Conservation (phyloP, 2,888 invertebrate species). For the Meandrusa payeni region DNA sequence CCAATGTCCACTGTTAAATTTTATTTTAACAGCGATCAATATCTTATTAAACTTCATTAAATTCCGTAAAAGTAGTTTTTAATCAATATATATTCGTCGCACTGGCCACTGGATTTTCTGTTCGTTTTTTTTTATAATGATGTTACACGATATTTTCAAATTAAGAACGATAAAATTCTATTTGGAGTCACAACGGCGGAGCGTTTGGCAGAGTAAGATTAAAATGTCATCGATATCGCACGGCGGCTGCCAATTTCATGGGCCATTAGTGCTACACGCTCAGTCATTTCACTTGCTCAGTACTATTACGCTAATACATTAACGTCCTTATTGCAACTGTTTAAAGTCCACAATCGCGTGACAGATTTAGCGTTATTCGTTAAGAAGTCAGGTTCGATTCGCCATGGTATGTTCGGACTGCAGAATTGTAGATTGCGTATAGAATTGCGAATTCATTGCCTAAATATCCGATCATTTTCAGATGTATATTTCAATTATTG, state of each 20-base stretch:
- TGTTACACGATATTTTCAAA: background rate
- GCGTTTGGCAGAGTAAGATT: conserved; percentile 21
- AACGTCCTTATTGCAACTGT: background rate
- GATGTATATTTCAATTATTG: background rate
- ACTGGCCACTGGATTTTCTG: too few species aligned
- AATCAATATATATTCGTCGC: too few species aligned
- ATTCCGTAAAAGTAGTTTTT: too few species aligned
- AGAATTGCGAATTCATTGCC: conserved; percentile 10
- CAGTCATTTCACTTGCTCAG: conserved; percentile 28
- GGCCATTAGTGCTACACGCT: conserved; percentile 37
- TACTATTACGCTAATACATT: background rate
- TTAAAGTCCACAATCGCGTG: conserved; percentile 5
- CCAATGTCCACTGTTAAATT: too few species aligned
- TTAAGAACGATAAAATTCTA: conserved; percentile 14
- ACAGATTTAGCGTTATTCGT: background rate
- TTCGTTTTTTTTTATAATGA: too few species aligned
- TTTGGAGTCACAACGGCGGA: conserved; percentile 12
- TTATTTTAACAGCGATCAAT: too few species aligned
- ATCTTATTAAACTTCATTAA: too few species aligned
- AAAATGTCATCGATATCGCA: conserved; percentile 31
- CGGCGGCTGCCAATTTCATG: conserved; percentile 37
- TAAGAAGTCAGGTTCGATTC: conserved; percentile 12
- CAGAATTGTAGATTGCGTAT: conserved; percentile 16
- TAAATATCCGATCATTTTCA: background rate
- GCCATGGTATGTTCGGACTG: conserved; percentile 15